Conservation (phyloP, 2,797 vertebrate genomes). For the Clarias fuscus region DNA sequence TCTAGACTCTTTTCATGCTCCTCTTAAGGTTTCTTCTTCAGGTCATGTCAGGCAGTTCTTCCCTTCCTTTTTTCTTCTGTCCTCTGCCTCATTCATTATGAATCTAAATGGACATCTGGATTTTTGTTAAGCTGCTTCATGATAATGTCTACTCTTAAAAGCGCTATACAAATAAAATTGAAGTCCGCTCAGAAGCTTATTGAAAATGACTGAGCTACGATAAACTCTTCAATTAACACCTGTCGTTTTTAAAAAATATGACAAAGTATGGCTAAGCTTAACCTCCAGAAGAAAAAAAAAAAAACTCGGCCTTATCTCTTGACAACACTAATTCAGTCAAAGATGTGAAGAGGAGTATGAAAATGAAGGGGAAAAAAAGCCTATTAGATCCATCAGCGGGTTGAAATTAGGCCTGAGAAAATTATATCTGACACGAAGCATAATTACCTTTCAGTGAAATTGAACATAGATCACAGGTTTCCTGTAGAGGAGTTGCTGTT, state of each 20-base stretch:
- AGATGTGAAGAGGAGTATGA: conserved; percentile 47
- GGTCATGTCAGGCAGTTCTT: background rate
- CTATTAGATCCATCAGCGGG: conserved; percentile 57
- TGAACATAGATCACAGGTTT: conserved; percentile 58
- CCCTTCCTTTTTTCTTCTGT: background rate
- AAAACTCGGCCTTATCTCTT: conserved; percentile 51
- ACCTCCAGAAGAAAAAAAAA: conserved; percentile 49
- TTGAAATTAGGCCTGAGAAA: conserved; percentile 57
- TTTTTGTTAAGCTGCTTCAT: background rate
- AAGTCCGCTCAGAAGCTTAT: conserved; percentile 5
- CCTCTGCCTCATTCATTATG: background rate
- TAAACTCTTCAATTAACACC: conserved; percentile 40
- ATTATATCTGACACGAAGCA: conserved; percentile 64
- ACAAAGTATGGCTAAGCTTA: conserved; percentile 32
- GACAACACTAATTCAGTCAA: conserved; percentile 61
- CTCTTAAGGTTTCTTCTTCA: background rate
- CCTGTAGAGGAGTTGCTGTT: conserved; percentile 48
- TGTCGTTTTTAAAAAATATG: conserved; percentile 35
- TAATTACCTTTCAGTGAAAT: conserved; percentile 63
- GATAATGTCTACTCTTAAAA: background rate
- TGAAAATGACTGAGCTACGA: conserved; percentile 1
- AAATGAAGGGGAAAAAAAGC: conserved; percentile 49
- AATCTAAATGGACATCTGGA: background rate
- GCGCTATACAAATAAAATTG: background rate
- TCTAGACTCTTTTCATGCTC: background rate